Percentiles rank a stretch among this genome's conserved stretches.
Evolutionary conservation across 2,797 vertebrate species (phyloP).

Genomic region (Lepidocolaptes lacrymiger): DNA sequence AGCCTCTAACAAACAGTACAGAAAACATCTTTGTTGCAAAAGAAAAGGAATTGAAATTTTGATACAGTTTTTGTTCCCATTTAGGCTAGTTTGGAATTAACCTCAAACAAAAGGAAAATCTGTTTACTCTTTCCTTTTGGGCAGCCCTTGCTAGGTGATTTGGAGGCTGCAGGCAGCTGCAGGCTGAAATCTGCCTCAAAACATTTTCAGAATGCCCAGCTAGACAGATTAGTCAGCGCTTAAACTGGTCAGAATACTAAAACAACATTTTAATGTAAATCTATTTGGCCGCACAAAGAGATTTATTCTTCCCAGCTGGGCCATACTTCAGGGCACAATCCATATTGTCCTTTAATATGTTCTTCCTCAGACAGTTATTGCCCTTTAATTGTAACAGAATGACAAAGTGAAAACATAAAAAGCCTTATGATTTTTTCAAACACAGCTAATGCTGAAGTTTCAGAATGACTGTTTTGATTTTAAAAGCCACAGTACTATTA

Average conservation of each 20-base stretch:
- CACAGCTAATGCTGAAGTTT: constrained; percentile 26
- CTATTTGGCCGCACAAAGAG: neutral
- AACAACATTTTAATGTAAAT: constrained; percentile 45
- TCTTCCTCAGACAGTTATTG: constrained; percentile 58
- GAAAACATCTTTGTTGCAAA: neutral
- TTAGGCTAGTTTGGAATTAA: neutral
- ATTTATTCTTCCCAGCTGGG: constrained; percentile 40
- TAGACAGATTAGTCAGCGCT: neutral
- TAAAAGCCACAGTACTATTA: constrained; percentile 24
- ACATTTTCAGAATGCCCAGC: neutral
- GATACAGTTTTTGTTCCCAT: neutral
- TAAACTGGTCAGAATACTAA: constrained; percentile 36
- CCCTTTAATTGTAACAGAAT: constrained; percentile 58
- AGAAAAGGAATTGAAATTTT: neutral
- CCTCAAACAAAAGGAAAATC: neutral
- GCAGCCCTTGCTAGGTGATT: neutral
- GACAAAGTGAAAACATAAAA: constrained; percentile 49
- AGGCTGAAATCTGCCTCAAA: neutral
- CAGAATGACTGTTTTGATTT: constrained; percentile 38
- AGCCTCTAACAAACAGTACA: neutral
- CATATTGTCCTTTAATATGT: constrained; percentile 35
- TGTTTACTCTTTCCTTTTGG: neutral
- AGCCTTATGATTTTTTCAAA: constrained; percentile 41
- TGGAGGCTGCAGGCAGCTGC: neutral
- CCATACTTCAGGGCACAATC: constrained; percentile 44